phyloP scores from a whole-genome alignment of 2,888 invertebrate species.

The Plutella xylostella region DNA sequence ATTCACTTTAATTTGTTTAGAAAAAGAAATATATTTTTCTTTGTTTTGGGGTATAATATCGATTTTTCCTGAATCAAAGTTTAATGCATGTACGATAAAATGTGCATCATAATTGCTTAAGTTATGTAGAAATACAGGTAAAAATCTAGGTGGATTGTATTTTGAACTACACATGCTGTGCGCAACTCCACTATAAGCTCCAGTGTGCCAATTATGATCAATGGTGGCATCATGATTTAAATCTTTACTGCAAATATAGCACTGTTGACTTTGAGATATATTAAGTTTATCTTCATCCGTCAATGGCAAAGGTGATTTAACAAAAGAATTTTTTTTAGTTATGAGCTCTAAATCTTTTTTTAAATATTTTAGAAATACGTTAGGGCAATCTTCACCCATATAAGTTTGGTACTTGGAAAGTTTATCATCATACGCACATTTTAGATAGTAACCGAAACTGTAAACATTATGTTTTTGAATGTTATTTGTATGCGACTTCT shows the following conservation, averaged over 20 bases:
- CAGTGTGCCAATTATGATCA: slow-evolving; percentile 20
- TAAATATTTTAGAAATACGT: slow-evolving; percentile 21
- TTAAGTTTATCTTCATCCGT: slow-evolving; percentile 8
- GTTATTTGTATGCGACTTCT: slow-evolving; percentile 19
- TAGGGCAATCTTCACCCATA: slow-evolving; percentile 20
- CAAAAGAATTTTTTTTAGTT: slow-evolving; percentile 12
- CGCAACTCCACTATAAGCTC: slow-evolving; percentile 21
- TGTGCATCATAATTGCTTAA: slow-evolving; percentile 25
- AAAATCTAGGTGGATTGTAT: slow-evolving; percentile 16
- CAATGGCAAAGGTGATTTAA: slow-evolving; percentile 11
- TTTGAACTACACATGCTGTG: slow-evolving; percentile 21
- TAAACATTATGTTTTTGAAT: slow-evolving; percentile 21
- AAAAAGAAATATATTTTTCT: slow-evolving; percentile 27
- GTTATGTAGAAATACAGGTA: slow-evolving; percentile 22
- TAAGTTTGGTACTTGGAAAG: slow-evolving; percentile 22
- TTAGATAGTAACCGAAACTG: slow-evolving; percentile 26
- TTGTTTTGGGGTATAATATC: slow-evolving; percentile 23
- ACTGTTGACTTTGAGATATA: slow-evolving; percentile 8
- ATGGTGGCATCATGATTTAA: slow-evolving; percentile 13
- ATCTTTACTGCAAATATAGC: slow-evolving; percentile 17
- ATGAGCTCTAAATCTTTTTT: slow-evolving; percentile 18
- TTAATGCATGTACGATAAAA: slow-evolving; percentile 24
- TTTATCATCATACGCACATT: slow-evolving; percentile 23
- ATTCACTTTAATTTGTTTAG: slow-evolving; percentile 19
- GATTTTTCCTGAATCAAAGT: slow-evolving; percentile 17